phyloP scores from a whole-genome alignment of 2,113 vertebrate genomes.

The Oncorhynchus mykiss region DNA sequence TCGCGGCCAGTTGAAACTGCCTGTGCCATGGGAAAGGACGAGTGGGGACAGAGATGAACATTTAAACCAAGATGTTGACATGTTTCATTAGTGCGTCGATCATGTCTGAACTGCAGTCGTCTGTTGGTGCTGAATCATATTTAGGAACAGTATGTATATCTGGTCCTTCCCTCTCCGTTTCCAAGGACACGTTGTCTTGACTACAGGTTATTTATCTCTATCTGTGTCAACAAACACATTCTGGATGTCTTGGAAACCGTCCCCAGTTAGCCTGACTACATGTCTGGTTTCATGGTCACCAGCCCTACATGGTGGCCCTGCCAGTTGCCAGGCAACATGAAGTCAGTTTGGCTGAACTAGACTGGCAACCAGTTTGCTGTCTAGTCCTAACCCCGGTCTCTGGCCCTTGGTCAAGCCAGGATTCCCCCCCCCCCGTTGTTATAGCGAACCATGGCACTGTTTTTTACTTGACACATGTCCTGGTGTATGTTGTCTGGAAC shows the following conservation, averaged over 20 bases:
- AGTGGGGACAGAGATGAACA: background rate
- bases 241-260: background rate
- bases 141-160: no score
- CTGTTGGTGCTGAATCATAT: background rate
- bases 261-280: background rate
- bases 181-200: no score
- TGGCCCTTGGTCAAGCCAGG: background rate
- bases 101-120: background rate
- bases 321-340: background rate
- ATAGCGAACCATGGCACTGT: no score
- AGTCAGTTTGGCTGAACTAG: background rate
- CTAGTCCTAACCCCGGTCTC: background rate
- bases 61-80: background rate
- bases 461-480: no score
- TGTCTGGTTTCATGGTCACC: background rate
- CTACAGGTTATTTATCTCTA: background rate
- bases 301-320: background rate
- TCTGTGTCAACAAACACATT: background rate
- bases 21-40: no score
- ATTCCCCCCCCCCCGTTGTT: no score
- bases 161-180: no score
- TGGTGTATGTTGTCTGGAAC: background rate
- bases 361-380: background rate
- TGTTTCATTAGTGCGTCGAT: background rate
- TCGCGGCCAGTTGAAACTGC: background rate